Percentiles rank a stretch among this genome's conserved stretches.
These are phyloP conservation scores for Coregonus sp. DNA, from an alignment of 2,797 vertebrate species.

Conservation along the genomic window DNA sequence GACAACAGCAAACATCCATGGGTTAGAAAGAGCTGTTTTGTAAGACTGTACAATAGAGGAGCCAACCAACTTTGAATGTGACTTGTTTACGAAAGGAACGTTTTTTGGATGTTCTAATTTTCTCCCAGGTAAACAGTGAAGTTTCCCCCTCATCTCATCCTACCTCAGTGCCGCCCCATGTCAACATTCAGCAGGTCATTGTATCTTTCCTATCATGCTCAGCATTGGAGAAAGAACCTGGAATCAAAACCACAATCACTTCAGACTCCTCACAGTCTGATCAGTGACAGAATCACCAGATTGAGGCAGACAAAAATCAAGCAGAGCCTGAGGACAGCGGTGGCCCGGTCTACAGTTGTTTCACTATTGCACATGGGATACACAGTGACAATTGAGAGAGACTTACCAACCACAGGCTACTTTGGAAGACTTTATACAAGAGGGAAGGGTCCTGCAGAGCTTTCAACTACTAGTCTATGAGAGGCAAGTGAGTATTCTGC, in stretches of 20 bases:
- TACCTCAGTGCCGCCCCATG: constrained; percentile 52
- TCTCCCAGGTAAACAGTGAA: constrained; percentile 55
- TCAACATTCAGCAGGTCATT: constrained; percentile 69
- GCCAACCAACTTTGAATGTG: background rate
- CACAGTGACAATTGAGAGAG: constrained; percentile 61
- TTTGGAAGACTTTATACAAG: constrained; percentile 73
- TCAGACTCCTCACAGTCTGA: background rate
- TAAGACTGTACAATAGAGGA: background rate
- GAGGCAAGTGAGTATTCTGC: constrained; percentile 72
- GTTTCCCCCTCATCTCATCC: constrained; percentile 2
- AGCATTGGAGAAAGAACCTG: background rate
- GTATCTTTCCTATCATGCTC: constrained; percentile 53
- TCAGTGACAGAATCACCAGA: constrained; percentile 27
- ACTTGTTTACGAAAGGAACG: background rate
- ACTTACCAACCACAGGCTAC: constrained; percentile 70
- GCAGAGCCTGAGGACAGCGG: background rate
- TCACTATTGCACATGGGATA: constrained; percentile 54
- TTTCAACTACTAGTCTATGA: constrained; percentile 62
- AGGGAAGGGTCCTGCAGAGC: constrained; percentile 42
- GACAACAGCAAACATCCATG: background rate
- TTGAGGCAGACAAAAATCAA: constrained; percentile 12
- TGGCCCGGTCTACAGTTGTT: constrained; percentile 34
- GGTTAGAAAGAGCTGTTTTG: background rate
- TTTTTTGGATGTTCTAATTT: background rate
- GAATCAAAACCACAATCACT: background rate